Percentiles rank a stretch among this genome's conserved stretches.
These are phyloP conservation scores for Cynocephalus volans DNA, from an alignment of 2,113 vertebrate species.

Conservation along the genomic window DNA sequence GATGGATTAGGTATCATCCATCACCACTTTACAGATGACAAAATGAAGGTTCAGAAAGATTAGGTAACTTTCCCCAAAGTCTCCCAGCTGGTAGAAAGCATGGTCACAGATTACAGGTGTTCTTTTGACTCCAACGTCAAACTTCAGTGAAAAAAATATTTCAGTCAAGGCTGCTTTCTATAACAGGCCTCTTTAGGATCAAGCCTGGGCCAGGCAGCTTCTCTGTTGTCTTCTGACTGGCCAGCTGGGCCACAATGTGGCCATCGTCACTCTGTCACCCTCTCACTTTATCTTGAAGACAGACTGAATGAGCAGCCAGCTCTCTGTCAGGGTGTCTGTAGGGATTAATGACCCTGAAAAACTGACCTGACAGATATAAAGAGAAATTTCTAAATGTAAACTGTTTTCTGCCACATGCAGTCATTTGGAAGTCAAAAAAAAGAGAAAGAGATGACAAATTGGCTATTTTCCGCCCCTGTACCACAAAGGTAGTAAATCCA, in stretches of 20 bases:
- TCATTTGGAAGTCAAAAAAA: neutral
- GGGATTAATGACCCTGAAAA: conserved; percentile 60
- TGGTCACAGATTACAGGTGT: neutral
- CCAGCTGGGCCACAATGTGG: accelerated
- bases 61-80: neutral
- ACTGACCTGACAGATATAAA: conserved; percentile 50
- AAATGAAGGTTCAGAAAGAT: conserved; percentile 16
- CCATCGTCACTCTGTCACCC: neutral
- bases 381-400: conserved; percentile 64
- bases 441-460: conserved; percentile 48
- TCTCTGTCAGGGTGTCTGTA: neutral
- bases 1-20: neutral
- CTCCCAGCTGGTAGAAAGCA: neutral
- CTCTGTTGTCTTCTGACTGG: neutral
- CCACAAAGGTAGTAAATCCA: conserved; percentile 44
- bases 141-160: neutral
- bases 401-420: conserved; percentile 36
- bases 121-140: conserved; percentile 30
- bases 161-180: neutral
- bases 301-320: neutral
- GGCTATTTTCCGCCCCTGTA: conserved; percentile 32
- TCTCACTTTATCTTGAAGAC: neutral
- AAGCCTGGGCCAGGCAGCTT: neutral
- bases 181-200: neutral
- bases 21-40: neutral